Percentiles rank a stretch among this genome's conserved stretches.
These are phyloP conservation scores for Heliocidaris erythrogramma DNA, from an alignment of 35 echinoderm and acorn worm genomes.

Conservation along the genomic window DNA sequence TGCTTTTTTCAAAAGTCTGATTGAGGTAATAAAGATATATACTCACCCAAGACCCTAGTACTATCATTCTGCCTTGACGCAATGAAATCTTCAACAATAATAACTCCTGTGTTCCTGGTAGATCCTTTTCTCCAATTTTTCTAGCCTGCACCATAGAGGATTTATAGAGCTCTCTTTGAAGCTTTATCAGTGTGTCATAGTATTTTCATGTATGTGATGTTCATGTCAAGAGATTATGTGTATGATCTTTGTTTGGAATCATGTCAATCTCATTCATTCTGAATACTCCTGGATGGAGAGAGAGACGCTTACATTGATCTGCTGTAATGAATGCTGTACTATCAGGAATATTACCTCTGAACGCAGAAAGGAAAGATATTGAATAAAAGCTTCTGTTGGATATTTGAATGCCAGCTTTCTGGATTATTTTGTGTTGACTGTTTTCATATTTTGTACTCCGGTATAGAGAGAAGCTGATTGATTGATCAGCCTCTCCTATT, in stretches of 20 bases:
- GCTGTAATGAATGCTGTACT: background rate
- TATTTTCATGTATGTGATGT: background rate
- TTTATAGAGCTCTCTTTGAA: background rate
- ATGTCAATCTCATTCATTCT: background rate
- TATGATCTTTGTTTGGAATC: background rate
- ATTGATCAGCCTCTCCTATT: too few relatives aligned
- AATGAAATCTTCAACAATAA: background rate
- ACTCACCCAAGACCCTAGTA: background rate
- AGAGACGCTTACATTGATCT: background rate
- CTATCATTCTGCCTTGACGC: background rate
- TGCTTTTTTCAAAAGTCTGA: background rate
- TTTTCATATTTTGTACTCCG: too few relatives aligned
- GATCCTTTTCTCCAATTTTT: too few relatives aligned
- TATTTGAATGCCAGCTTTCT: too few relatives aligned
- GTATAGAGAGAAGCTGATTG: too few relatives aligned
- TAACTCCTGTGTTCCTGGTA: background rate
- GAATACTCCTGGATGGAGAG: background rate
- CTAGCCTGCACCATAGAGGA: background rate
- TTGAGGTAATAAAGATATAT: background rate
- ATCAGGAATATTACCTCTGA: too few relatives aligned
- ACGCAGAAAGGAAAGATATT: too few relatives aligned
- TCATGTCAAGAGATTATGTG: background rate
- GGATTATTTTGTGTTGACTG: too few relatives aligned
- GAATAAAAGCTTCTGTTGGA: too few relatives aligned
- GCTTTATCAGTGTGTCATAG: background rate